Evolutionary conservation across 2,888 invertebrate species (phyloP), one percentile per base, ranked within the genome.

Genomic region (Creontiades dilutus): DNA sequence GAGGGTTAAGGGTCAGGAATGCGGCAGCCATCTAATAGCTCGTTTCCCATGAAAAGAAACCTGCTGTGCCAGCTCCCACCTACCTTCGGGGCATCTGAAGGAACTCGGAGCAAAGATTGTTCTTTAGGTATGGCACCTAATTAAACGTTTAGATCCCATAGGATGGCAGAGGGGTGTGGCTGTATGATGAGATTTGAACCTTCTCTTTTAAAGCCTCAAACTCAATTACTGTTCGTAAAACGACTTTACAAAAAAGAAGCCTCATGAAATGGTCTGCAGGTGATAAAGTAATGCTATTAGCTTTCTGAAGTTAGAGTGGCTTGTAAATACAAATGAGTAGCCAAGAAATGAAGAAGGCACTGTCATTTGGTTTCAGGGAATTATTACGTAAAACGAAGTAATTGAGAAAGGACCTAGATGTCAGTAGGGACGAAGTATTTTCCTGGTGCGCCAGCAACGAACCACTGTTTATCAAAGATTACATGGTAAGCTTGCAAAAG

Each of bases 1-100:
- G 23, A 12, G 27, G 68, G 68, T 68, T 68, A 68, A 11, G 68
- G 68, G 68, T 68, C 68, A 68, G 68, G 68, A 68, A 68, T 68
- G 68, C 27, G 68, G 68, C 68, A 68, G 68, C 68, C 68, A 13
- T 23, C 68, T 68, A 68, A 68, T 68, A 23, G 68, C 68, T 68
- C 23, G 68, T 68, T 68, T 68, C 68, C 68, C 68, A 68, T 68
- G 68, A 68, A 68, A 68, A 68, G 68, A 68, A 68, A 68, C 68
- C 68, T 68, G 68, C 68, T 68, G 68, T 68, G 68, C 68, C 68
- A 27, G 23, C 68, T 68, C 68, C 68, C 23, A 1, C 68, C 68
- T 37, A 4, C 37, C 57, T 57, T n/a, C 16, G 19, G 57, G 57
- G 57, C 57, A 57, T 57, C n/a, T 57, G 13, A 57, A 16, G 57